These are phyloP conservation scores for Coregonus ussuriensis DNA, from an alignment of 2,797 vertebrate genomes.

Conservation along the genomic window DNA sequence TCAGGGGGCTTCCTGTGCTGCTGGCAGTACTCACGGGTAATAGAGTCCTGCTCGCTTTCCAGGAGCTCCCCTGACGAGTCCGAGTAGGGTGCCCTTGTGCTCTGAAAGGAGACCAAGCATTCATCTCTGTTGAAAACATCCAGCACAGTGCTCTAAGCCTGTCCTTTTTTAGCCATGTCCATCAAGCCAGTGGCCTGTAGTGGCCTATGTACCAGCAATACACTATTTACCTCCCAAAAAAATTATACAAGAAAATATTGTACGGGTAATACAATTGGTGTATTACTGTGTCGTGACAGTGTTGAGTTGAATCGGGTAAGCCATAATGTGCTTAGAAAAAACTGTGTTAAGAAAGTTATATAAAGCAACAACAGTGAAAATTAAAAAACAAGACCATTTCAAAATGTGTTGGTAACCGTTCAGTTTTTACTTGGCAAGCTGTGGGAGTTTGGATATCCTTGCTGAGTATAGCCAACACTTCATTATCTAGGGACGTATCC, in stretches of 20 bases:
- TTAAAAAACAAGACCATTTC: conserved; percentile 46
- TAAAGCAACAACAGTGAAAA: not conserved
- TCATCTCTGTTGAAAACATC: not conserved
- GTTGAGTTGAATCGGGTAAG: not conserved
- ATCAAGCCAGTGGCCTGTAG: not conserved
- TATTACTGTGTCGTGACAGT: not conserved
- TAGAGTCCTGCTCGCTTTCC: conserved; percentile 24
- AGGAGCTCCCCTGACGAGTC: conserved; percentile 30
- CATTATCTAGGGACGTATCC: conserved; percentile 66
- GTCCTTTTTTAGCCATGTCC: not conserved
- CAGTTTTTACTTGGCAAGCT: conserved; percentile 57
- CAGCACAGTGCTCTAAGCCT: not conserved
- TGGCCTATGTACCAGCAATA: not conserved
- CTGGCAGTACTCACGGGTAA: conserved; percentile 46
- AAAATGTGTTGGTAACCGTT: conserved; percentile 60
- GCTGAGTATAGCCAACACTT: conserved; percentile 60
- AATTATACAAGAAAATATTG: conserved; percentile 38
- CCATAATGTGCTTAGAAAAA: not conserved
- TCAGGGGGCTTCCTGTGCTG: conserved; percentile 33
- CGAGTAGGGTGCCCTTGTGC: conserved; percentile 33
- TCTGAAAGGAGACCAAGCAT: conserved; percentile 37
- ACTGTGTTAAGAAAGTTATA: not conserved
- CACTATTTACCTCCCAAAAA: conserved; percentile 1
- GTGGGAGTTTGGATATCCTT: conserved; percentile 50
- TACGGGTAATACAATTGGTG: conserved; percentile 24